A percentile compares a stretch with the other conserved stretches of the same genome.
Conservation (phyloP, 2,888 invertebrate species). For the Calephelis perditalis region DNA sequence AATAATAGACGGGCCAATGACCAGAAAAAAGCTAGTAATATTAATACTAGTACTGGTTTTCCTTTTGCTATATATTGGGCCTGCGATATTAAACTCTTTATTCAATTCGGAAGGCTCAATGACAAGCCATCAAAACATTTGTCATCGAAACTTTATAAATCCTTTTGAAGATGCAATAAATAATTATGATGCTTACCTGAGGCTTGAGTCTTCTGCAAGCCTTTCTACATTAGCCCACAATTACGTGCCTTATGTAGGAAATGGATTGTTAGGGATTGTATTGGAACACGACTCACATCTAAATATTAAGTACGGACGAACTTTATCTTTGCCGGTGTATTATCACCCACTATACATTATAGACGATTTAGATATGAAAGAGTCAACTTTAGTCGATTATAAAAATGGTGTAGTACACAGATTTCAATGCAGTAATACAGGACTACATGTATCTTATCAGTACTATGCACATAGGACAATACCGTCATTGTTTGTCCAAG, state of each 20-base stretch:
- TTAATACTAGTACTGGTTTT: conserved; percentile 74
- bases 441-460: conserved; percentile 80
- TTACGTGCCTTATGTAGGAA: conserved; percentile 86
- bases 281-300: conserved; percentile 80
- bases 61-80: conserved; percentile 81
- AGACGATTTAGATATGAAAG: conserved; percentile 74
- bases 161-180: conserved; percentile 78
- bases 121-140: conserved; percentile 74
- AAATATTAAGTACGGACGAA: conserved; percentile 82
- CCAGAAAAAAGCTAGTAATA: conserved; percentile 69
- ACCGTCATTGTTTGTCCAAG: conserved; percentile 89
- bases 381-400: conserved; percentile 84
- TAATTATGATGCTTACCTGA: conserved; percentile 83
- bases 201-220: conserved; percentile 74
- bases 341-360: conserved; percentile 82
- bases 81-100: conserved; percentile 80
- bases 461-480: conserved; percentile 89
- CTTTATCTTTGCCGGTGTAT: conserved; percentile 80
- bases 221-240: conserved; percentile 71
- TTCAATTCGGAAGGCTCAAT: conserved; percentile 68
- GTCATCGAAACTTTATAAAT: conserved; percentile 81
- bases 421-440: conserved; percentile 82
- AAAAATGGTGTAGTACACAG: conserved; percentile 81
- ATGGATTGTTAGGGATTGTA: conserved; percentile 84
- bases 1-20: conserved; percentile 65